These are phyloP conservation scores for Archips xylosteana DNA, from an alignment of 2,888 invertebrate species.

Conservation along the genomic window DNA sequence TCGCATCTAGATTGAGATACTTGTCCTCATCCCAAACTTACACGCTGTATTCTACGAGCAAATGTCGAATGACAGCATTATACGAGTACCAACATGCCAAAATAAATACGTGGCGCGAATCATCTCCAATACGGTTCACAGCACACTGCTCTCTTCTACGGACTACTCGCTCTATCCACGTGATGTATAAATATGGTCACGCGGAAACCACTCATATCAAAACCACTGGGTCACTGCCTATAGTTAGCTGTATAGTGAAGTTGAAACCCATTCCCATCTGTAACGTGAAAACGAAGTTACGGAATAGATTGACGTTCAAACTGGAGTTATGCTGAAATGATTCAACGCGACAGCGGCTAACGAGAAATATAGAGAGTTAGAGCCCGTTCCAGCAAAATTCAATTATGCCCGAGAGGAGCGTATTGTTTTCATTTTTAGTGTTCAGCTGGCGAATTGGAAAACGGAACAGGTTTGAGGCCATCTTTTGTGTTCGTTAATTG, in stretches of 20 bases:
- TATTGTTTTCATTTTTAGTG: constrained; percentile 52
- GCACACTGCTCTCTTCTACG: constrained; percentile 1
- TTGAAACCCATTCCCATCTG: constrained; percentile 54
- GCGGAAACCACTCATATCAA: background rate
- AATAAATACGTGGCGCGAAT: constrained; percentile 13
- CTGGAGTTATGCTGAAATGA: constrained; percentile 53
- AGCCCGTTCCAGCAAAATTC: constrained; percentile 54
- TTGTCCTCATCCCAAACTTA: too few species aligned
- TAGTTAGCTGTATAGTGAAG: background rate
- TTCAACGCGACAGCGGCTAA: constrained; percentile 59
- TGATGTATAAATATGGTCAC: constrained; percentile 24
- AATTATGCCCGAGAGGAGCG: constrained; percentile 53
- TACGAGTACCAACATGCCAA: background rate
- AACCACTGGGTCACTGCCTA: background rate
- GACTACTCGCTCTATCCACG: constrained; percentile 1
- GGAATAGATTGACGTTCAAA: constrained; percentile 58
- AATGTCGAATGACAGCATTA: background rate
- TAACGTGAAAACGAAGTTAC: constrained; percentile 58
- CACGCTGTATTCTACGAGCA: too few species aligned
- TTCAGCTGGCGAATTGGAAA: constrained; percentile 11
- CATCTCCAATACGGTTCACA: constrained; percentile 8
- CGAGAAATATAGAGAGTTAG: constrained; percentile 51
- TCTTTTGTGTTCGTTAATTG: constrained; percentile 2
- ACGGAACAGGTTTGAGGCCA: constrained; percentile 6
- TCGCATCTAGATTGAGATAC: too few species aligned